phyloP scores from a whole-genome alignment of 1,140 invertebrate genomes.

The Pinna nobilis region DNA sequence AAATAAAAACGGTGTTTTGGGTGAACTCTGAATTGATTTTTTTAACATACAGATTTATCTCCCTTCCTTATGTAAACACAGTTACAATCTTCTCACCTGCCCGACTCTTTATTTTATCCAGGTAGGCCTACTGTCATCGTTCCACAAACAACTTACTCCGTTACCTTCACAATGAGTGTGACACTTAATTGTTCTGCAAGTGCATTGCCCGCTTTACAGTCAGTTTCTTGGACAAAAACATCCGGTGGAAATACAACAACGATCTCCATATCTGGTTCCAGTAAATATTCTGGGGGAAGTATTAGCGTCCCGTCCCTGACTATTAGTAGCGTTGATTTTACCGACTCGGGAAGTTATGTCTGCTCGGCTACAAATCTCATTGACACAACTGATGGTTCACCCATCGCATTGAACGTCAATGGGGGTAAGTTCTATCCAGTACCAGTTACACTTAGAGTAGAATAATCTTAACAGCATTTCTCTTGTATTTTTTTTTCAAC shows the following conservation, averaged over 20 bases:
- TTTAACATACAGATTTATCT: no score
- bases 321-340: neutral
- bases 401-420: neutral
- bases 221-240: slow-evolving; percentile 22
- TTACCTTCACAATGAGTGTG: slow-evolving; percentile 17
- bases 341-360: slow-evolving; percentile 21
- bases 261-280: neutral
- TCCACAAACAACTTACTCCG: slow-evolving; percentile 10
- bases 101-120: no score
- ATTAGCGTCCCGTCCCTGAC: slow-evolving; percentile 3
- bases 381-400: slow-evolving; percentile 7
- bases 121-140: slow-evolving; percentile 25
- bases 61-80: no score
- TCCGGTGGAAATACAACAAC: slow-evolving; percentile 4
- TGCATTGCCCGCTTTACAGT: neutral
- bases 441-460: neutral
- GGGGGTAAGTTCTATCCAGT: neutral
- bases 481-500: neutral
- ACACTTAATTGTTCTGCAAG: slow-evolving; percentile 28
- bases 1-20: no score
- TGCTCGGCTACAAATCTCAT: slow-evolving; percentile 32
- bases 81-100: no score
- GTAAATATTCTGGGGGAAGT: slow-evolving; percentile 23
- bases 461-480: no score
- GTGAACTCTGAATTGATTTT: no score